Conservation (phyloP, 2,113 vertebrate species). For the Columbina picui region DNA sequence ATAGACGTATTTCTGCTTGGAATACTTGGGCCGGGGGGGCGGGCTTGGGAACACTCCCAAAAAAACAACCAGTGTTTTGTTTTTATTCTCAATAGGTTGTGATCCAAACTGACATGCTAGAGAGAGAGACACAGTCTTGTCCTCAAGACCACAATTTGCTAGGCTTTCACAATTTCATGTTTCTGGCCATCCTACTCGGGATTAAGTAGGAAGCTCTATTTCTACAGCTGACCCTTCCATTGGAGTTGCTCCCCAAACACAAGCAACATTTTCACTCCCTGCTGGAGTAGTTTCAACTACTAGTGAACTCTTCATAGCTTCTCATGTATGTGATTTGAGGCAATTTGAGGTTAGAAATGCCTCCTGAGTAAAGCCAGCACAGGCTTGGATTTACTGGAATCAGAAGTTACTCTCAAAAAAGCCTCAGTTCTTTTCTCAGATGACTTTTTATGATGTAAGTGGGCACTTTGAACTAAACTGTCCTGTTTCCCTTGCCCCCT, state of each 20-base stretch:
- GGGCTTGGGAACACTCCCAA: too few species aligned
- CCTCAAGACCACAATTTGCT: background rate
- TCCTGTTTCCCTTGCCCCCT: background rate
- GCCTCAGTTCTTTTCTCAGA: background rate
- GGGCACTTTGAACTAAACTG: background rate
- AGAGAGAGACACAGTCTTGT: background rate
- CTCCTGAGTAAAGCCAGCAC: background rate
- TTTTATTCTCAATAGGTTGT: background rate
- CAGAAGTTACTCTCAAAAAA: background rate
- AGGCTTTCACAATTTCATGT: rapidly evolving
- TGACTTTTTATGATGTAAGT: background rate
- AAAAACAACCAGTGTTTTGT: background rate
- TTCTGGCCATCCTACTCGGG: background rate
- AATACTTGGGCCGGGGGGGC: background rate
- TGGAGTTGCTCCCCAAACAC: background rate
- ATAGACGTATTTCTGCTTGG: background rate
- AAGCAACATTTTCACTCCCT: background rate
- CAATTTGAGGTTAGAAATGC: background rate
- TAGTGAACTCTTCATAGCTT: background rate
- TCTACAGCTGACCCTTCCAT: background rate
- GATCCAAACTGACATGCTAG: background rate
- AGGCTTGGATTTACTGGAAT: background rate
- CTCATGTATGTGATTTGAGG: background rate
- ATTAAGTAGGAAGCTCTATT: background rate
- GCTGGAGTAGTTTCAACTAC: background rate